Conservation (phyloP, 2,888 invertebrate species). For the Fragum fragum region DNA sequence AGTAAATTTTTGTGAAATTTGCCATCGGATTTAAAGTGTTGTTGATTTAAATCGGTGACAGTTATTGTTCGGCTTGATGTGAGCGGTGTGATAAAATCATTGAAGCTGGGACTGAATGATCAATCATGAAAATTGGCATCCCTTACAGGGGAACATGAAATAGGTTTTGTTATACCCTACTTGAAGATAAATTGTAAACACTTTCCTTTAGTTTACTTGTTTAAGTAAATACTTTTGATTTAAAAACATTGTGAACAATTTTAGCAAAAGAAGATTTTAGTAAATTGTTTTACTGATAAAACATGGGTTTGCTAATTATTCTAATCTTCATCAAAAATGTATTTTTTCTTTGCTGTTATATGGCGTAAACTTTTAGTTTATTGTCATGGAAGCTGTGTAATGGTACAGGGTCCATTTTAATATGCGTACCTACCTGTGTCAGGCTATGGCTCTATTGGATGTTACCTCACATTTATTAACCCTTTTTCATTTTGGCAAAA, state of each 20-base stretch:
- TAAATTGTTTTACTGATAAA: too few species aligned
- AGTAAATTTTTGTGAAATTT: slow-evolving; percentile 46
- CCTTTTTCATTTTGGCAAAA: too few species aligned
- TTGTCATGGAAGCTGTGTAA: not conserved
- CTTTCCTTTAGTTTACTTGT: not conserved
- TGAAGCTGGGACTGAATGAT: slow-evolving; percentile 57
- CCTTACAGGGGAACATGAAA: slow-evolving; percentile 42
- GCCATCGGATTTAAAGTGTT: slow-evolving; percentile 33
- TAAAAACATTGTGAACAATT: too few species aligned
- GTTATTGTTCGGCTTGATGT: slow-evolving; percentile 57
- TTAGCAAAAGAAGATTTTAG: too few species aligned
- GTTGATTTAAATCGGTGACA: slow-evolving; percentile 58
- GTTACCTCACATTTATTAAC: slow-evolving; percentile 2
- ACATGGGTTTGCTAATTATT: too few species aligned
- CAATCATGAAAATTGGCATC: slow-evolving; percentile 60
- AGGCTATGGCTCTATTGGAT: not conserved
- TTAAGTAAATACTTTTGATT: too few species aligned
- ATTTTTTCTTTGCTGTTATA: too few species aligned
- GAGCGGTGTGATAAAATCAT: slow-evolving; percentile 57
- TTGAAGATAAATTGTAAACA: slow-evolving; percentile 45
- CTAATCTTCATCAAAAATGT: too few species aligned
- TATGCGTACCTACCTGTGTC: slow-evolving; percentile 48
- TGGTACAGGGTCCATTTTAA: slow-evolving; percentile 38
- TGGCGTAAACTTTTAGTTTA: too few species aligned
- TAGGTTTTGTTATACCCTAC: slow-evolving; percentile 47